phyloP scores from a whole-genome alignment of 2,888 invertebrate genomes.

The Cataglyphis cursor region DNA sequence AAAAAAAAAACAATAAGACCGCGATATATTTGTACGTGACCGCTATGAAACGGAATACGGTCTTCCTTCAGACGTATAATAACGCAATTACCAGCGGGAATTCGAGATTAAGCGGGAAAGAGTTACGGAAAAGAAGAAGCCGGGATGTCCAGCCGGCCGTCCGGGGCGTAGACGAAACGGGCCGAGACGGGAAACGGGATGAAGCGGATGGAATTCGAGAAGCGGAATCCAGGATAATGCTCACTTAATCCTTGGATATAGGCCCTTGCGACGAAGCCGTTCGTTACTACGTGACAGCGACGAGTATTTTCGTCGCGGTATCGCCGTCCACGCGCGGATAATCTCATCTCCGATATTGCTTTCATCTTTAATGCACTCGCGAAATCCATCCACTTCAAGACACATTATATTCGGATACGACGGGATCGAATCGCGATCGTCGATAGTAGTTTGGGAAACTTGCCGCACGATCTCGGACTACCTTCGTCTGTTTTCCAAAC shows the following conservation, averaged over 20 bases:
- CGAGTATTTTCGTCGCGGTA: conserved; percentile 73
- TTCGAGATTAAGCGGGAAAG: conserved; percentile 65
- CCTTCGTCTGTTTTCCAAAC: conserved; percentile 17
- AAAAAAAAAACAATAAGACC: conserved; percentile 26
- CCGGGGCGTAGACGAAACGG: conserved; percentile 43
- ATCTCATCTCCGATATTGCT: conserved; percentile 74
- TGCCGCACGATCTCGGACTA: not conserved
- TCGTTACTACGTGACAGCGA: conserved; percentile 56
- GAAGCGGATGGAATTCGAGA: conserved; percentile 73
- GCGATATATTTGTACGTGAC: conserved; percentile 50
- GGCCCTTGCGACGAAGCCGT: conserved; percentile 65
- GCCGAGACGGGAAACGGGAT: conserved; percentile 69
- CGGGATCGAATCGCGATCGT: conserved; percentile 49
- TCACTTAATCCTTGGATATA: conserved; percentile 73
- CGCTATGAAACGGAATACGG: conserved; percentile 23
- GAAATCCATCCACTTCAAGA: conserved; percentile 65
- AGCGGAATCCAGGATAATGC: conserved; percentile 73
- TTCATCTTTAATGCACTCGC: conserved; percentile 75
- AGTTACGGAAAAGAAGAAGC: conserved; percentile 67
- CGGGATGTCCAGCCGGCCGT: conserved; percentile 39
- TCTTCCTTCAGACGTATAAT: conserved; percentile 38
- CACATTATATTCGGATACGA: conserved; percentile 46
- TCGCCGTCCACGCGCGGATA: conserved; percentile 67
- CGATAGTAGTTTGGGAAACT: conserved; percentile 35
- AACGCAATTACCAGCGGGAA: conserved; percentile 66